Conservation (phyloP, 1,140 invertebrate species). For the Lethrus apterus region DNA sequence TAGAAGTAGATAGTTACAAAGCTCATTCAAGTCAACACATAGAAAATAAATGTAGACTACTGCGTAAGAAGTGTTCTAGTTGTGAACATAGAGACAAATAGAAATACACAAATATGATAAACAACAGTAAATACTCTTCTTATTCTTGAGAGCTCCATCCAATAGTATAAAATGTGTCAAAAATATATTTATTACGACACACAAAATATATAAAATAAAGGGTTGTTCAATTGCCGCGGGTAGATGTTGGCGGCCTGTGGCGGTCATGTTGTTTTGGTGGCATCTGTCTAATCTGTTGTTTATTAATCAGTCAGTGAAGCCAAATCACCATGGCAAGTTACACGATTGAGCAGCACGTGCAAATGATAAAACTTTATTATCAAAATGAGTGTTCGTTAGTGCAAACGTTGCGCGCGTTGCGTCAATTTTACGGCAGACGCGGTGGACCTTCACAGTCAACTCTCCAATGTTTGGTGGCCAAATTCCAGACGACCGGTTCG, state of each 20-base stretch:
- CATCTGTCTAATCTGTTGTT: conserved; percentile 3
- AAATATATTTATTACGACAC: too few species aligned
- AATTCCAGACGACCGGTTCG: conserved; percentile 14
- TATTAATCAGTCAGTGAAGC: conserved; percentile 5
- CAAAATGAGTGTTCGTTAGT: conserved; percentile 11
- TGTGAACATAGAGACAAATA: too few species aligned
- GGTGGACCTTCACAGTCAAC: conserved; percentile 16
- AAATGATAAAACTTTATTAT: conserved; percentile 15
- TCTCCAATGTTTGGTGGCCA: conserved; percentile 15
- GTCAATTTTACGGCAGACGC: conserved; percentile 19
- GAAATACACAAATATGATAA: too few species aligned
- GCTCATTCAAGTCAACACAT: too few species aligned
- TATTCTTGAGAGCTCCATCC: too few species aligned
- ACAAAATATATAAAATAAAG: too few species aligned
- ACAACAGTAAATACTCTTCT: too few species aligned
- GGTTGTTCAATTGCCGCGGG: too few species aligned
- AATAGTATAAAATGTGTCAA: too few species aligned
- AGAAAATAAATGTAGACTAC: too few species aligned
- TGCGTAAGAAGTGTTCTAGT: too few species aligned
- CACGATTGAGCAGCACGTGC: conserved; percentile 7
- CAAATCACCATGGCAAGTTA: conserved; percentile 11
- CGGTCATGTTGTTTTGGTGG: conserved; percentile 7
- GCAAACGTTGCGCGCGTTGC: conserved; percentile 9
- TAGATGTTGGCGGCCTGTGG: conserved; percentile 2
- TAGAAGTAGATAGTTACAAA: too few species aligned